These are phyloP conservation scores for Nothoprocta pentlandii DNA, from an alignment of 2,113 vertebrate species.

Conservation along the genomic window DNA sequence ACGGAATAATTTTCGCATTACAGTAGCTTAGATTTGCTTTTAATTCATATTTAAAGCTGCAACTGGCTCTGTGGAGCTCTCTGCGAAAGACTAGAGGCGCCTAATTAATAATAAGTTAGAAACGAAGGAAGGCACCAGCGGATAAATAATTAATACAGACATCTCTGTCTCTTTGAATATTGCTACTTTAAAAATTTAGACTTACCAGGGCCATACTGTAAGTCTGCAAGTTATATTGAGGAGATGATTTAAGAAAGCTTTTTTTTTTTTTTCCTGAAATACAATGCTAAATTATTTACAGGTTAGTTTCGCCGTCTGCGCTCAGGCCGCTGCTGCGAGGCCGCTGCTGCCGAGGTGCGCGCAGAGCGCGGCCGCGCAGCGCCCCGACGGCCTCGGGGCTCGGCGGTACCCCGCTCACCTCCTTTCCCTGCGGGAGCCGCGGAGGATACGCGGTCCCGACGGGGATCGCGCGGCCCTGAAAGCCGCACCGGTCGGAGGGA, in stretches of 20 bases:
- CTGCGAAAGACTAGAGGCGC: slow-evolving; percentile 87
- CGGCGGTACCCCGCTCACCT: not conserved
- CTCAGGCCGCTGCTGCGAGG: too few species aligned
- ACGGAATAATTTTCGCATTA: slow-evolving; percentile 91
- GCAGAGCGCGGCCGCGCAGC: slow-evolving; percentile 55
- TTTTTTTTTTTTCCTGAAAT: slow-evolving; percentile 81
- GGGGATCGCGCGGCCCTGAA: not conserved
- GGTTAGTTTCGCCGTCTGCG: slow-evolving; percentile 66
- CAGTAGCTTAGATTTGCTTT: slow-evolving; percentile 90
- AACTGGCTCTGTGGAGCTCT: slow-evolving; percentile 83
- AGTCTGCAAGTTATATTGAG: slow-evolving; percentile 81
- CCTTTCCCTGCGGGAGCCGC: too few species aligned
- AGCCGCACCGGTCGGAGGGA: too few species aligned
- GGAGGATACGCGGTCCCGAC: not conserved
- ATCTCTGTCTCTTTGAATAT: slow-evolving; percentile 87
- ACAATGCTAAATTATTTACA: slow-evolving; percentile 83
- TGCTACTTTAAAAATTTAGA: slow-evolving; percentile 85
- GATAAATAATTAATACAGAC: slow-evolving; percentile 89
- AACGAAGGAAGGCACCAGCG: slow-evolving; percentile 86
- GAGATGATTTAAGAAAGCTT: slow-evolving; percentile 84
- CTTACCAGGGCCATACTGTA: slow-evolving; percentile 80
- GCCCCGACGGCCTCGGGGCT: not conserved
- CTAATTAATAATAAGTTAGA: slow-evolving; percentile 93
- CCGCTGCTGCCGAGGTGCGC: not conserved
- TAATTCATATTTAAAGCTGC: slow-evolving; percentile 91